A percentile compares a stretch with the other conserved stretches of the same genome.
Evolutionary conservation across 2,888 invertebrate species (phyloP).

Genomic region (Blastobasis lacticolella): DNA sequence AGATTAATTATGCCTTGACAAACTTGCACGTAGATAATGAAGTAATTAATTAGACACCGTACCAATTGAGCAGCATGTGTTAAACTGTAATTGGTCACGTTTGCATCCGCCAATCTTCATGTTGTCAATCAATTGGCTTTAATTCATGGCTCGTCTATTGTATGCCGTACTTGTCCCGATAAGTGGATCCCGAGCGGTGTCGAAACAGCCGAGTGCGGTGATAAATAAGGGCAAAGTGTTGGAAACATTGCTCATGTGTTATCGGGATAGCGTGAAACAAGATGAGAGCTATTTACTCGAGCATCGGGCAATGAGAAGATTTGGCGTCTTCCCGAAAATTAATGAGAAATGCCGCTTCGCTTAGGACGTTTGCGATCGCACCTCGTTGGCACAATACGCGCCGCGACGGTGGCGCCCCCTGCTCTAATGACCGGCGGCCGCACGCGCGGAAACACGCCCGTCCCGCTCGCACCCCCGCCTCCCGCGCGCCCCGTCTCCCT

Average conservation of each 20-base stretch:
- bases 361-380: slow-evolving; percentile 59
- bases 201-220: no score
- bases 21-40: no score
- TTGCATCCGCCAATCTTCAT: no score
- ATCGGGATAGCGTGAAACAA: slow-evolving; percentile 38
- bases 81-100: no score
- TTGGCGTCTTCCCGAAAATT: slow-evolving; percentile 69
- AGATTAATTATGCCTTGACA: no score
- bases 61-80: no score
- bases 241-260: slow-evolving; percentile 21
- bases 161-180: no score
- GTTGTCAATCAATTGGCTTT: no score
- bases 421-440: slow-evolving; percentile 57
- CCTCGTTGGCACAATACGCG: slow-evolving; percentile 53
- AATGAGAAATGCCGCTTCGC: slow-evolving; percentile 66
- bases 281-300: slow-evolving; percentile 44
- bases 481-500: slow-evolving; percentile 34
- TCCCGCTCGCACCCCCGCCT: slow-evolving; percentile 34
- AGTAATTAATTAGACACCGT: no score
- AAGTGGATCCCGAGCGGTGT: no score
- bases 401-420: slow-evolving; percentile 50
- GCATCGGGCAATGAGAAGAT: slow-evolving; percentile 52
- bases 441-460: slow-evolving; percentile 50
- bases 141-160: neutral
- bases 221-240: neutral